Percentiles rank a stretch among this genome's conserved stretches.
phyloP scores from a whole-genome alignment of 2,888 invertebrate genomes.

The Norana najaformis region DNA sequence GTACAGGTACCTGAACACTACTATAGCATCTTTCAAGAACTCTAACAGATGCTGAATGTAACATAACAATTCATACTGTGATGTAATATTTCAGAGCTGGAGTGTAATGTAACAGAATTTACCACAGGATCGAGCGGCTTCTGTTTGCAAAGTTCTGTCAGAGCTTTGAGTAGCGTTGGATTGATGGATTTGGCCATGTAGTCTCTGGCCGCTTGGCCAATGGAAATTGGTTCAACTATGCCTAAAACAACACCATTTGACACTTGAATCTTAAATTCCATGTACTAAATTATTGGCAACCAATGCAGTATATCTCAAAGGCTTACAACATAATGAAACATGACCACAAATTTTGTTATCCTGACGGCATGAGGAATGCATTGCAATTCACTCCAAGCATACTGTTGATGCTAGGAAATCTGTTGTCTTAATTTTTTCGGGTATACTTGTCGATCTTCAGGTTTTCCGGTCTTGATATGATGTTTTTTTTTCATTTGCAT shows the following conservation, averaged over 20 bases:
- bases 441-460: no score
- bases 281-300: no score
- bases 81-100: not conserved
- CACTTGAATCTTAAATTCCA: no score
- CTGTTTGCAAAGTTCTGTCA: conserved; percentile 71
- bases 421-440: no score
- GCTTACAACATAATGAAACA: no score
- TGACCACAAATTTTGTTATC: no score
- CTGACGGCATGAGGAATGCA: no score
- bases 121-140: conserved; percentile 76
- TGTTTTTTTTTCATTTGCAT: no score
- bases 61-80: not conserved
- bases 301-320: no score
- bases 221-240: conserved; percentile 75
- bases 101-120: conserved; percentile 15
- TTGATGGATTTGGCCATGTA: conserved; percentile 74
- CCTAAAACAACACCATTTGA: conserved; percentile 67
- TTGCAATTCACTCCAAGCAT: no score
- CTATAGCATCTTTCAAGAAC: not conserved
- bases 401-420: no score
- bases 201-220: conserved; percentile 70
- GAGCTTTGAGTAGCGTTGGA: conserved; percentile 68
- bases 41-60: not conserved
- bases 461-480: no score
- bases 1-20: not conserved